These are phyloP conservation scores for Drosophila vallismaia DNA, from an alignment of 2,888 invertebrate species.

Conservation along the genomic window DNA sequence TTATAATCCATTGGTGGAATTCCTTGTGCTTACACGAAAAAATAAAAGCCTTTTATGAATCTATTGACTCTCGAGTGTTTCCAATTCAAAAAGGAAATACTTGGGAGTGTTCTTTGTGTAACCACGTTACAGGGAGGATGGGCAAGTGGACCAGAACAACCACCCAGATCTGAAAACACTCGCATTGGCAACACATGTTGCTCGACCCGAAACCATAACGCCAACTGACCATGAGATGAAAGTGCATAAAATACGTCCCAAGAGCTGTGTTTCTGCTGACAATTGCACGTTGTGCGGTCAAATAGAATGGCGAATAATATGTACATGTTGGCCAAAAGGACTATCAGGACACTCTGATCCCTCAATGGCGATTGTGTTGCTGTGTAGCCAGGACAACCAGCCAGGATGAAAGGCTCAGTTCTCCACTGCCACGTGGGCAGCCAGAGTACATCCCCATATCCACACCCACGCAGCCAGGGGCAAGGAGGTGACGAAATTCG, in stretches of 20 bases:
- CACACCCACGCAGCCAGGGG: not conserved
- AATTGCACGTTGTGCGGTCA: constrained; percentile 75
- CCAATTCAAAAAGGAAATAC: too few species aligned
- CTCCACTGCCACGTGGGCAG: constrained; percentile 21
- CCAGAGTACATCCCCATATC: constrained; percentile 7
- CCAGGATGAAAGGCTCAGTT: constrained; percentile 11
- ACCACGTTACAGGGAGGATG: not conserved
- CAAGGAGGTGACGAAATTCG: constrained; percentile 36
- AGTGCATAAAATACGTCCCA: constrained; percentile 75
- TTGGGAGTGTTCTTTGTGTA: not conserved
- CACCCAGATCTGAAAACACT: constrained; percentile 8
- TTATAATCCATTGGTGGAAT: not conserved
- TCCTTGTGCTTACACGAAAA: not conserved
- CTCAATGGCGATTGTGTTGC: not conserved
- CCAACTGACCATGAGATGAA: constrained; percentile 77
- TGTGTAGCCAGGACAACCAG: constrained; percentile 24
- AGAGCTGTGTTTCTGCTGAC: constrained; percentile 54
- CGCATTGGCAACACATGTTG: constrained; percentile 66
- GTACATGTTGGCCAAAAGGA: not conserved
- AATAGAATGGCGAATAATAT: constrained; percentile 53
- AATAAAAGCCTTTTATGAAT: not conserved
- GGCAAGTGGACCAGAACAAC: not conserved
- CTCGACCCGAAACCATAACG: constrained; percentile 63
- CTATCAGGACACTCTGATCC: constrained; percentile 17
- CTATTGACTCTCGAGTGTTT: not conserved